Evolutionary conservation across 2,797 vertebrate species (phyloP).

Genomic region (Sternotherus odoratus): DNA sequence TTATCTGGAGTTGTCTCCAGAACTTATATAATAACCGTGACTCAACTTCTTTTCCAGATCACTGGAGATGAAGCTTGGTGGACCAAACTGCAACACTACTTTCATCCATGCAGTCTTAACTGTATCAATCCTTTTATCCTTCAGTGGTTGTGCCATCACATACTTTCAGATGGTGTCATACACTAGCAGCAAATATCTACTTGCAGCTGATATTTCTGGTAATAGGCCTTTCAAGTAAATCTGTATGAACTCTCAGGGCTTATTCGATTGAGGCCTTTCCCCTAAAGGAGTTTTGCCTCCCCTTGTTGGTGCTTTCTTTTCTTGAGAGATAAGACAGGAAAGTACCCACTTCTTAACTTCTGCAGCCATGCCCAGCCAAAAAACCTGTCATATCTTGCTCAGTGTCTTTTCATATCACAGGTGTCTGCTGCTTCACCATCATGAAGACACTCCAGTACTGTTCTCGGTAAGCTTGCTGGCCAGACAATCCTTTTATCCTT

Average conservation of each 20-base stretch:
- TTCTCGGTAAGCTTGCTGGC: not conserved
- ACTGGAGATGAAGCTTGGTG: not conserved
- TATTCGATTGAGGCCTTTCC: not conserved
- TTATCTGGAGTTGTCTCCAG: not conserved
- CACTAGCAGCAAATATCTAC: not conserved
- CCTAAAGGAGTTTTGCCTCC: not conserved
- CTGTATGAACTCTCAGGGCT: not conserved
- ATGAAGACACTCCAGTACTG: not conserved
- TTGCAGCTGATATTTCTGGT: not conserved
- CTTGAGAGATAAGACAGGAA: not conserved
- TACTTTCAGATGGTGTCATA: not conserved
- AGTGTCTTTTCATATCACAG: not conserved
- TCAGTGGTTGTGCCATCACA: not conserved
- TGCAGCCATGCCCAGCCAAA: not conserved
- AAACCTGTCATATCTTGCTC: not conserved
- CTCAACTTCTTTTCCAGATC: not conserved
- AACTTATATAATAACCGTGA: not conserved
- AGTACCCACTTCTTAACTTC: not conserved
- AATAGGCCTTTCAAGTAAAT: not conserved
- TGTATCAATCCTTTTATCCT: not conserved
- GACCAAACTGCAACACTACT: not conserved
- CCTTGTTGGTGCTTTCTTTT: not conserved
- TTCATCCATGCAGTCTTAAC: not conserved
- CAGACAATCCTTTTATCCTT: not conserved
- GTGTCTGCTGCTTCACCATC: not conserved